Base-by-base conservation (phyloP, 2,888 invertebrate genomes). In the Limnephilus lunatus region DNA sequence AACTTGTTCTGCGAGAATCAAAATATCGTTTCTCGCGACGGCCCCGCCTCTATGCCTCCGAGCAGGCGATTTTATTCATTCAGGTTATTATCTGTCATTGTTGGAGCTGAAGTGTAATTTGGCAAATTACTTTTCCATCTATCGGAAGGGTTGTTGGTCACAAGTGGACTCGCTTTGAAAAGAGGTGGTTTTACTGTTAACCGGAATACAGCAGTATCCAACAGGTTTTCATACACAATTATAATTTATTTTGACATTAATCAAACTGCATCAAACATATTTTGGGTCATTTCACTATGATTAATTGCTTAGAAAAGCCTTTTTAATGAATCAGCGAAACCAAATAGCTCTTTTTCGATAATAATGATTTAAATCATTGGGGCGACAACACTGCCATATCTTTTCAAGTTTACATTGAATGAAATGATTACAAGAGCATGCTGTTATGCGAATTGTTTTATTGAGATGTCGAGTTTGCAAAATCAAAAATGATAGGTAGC, bases 1-100 rank as follows among this genome's bases (percentile, higher is more conserved):
- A 93, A 93, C 93, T 93, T 89, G 93, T 92, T 93, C 91, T 90
- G 87, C 83, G 88, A 87, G 91, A 80, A 93, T 93, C 91, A 93
- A 93, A 93, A 92, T 86, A 86, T 91, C 93, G 92, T 93, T 93
- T 92, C 86, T 93, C 92, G 89, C 81, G 68, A 31, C 85, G 91
- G 32, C 39, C 83, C 44, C 89, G 81, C 91, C 89, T 85, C 90
- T 88, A 19, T 53, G 48, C 19, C 31, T 85, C 53, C 25, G 31
- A 32, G 3, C 85, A 44, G 15, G 44, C 85, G 44, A 35, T 48
- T 83, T 68, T 68, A 68, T 68, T 25, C 68, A 25, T 82, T 30
- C 82, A 82, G 32, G 30, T 32, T 82, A 32, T 30, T 32, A 82
- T 32, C 82, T 82, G 14, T 82, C 82, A 82, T 82, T 82, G 87